A percentile compares a stretch with the other conserved stretches of the same genome.
Conservation (phyloP, 2,888 invertebrate species). For the Troides oblongomaculatus region DNA sequence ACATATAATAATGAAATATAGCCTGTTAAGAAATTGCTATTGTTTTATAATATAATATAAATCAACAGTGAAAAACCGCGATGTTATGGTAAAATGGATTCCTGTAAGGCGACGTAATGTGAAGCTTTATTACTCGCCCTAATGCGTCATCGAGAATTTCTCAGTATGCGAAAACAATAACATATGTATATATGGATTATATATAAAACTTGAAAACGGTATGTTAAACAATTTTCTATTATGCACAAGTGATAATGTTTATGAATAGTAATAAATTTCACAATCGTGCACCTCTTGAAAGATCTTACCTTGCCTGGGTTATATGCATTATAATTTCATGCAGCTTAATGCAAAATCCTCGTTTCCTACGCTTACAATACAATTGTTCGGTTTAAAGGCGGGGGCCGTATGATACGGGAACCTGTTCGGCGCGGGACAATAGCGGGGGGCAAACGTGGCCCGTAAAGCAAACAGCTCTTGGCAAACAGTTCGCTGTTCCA, state of each 20-base stretch:
- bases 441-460: conserved; percentile 57
- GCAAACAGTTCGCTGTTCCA: conserved; percentile 53
- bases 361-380: conserved; percentile 29
- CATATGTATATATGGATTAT: neutral
- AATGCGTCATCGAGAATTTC: neutral
- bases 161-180: neutral
- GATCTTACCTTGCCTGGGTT: neutral
- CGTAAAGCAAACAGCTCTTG: conserved; percentile 55
- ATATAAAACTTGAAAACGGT: neutral
- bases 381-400: conserved; percentile 32
- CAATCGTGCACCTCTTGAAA: neutral
- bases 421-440: conserved; percentile 53
- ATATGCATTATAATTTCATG: neutral
- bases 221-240: neutral
- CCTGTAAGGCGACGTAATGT: neutral
- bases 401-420: conserved; percentile 26
- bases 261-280: neutral
- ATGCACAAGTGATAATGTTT: neutral
- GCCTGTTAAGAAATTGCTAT: no score
- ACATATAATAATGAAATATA: neutral
- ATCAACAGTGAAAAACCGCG: neutral
- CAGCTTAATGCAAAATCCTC: conserved; percentile 27
- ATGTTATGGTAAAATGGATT: neutral
- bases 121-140: neutral
- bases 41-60: neutral